A percentile compares a stretch with the other conserved stretches of the same genome.
phyloP scores from a whole-genome alignment of 2,113 vertebrate species.

The Sturnus vulgaris region DNA sequence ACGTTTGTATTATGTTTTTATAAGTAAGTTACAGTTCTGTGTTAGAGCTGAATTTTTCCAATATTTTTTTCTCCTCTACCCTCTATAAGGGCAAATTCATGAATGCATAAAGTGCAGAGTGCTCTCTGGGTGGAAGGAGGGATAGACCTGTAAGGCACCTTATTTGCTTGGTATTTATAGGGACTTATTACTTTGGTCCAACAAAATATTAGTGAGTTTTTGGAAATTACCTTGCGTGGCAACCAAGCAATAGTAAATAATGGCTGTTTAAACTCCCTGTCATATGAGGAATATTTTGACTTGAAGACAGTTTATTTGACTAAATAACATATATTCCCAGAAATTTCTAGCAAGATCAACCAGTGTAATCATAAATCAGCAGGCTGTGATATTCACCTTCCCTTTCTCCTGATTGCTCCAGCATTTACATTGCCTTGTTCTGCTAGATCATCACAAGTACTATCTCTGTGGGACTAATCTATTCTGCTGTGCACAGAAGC shows the following conservation, averaged over 20 bases:
- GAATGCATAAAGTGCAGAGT: neutral
- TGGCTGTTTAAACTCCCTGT: neutral
- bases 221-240: neutral
- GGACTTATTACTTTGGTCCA: neutral
- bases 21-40: neutral
- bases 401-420: neutral
- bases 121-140: neutral
- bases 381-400: neutral
- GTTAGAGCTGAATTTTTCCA: neutral
- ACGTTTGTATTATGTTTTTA: neutral
- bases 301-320: neutral
- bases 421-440: neutral
- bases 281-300: neutral
- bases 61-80: neutral
- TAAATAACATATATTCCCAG: neutral
- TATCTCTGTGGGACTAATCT: neutral
- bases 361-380: neutral
- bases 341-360: neutral
- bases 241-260: neutral
- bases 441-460: neutral
- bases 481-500: neutral
- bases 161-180: neutral
- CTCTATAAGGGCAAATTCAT: neutral
- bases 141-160: neutral
- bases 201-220: neutral